Conservation (phyloP, 2,888 invertebrate species). For the Caenorhabditis sp. region DNA sequence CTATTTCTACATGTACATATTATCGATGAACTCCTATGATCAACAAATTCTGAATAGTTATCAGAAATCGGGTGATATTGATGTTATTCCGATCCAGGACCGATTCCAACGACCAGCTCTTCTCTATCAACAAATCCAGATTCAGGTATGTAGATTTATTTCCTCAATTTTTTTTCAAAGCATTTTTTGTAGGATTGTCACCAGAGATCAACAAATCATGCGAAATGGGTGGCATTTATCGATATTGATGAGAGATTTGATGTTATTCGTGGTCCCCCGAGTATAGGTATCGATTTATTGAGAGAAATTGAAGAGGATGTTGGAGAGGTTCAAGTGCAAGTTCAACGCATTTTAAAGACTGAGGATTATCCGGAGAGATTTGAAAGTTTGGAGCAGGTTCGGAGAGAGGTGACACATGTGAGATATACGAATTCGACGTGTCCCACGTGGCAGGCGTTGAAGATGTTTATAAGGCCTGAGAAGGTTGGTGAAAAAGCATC, state of each 20-base stretch:
- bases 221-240: slow-evolving; percentile 31
- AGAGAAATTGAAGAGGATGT: background rate
- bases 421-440: slow-evolving; percentile 6
- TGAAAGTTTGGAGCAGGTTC: background rate
- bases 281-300: no score
- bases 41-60: slow-evolving; percentile 17
- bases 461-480: slow-evolving; percentile 18
- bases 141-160: background rate
- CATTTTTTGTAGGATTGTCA: slow-evolving; percentile 22
- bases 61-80: slow-evolving; percentile 21
- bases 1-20: slow-evolving; percentile 17
- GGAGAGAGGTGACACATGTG: slow-evolving; percentile 7
- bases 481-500: no score
- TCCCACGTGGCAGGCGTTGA: slow-evolving; percentile 20
- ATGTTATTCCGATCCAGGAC: slow-evolving; percentile 14
- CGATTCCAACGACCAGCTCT: slow-evolving; percentile 18
- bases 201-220: slow-evolving; percentile 16
- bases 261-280: background rate
- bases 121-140: slow-evolving; percentile 23
- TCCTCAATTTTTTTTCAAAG: background rate
- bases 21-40: slow-evolving; percentile 16
- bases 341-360: slow-evolving; percentile 16
- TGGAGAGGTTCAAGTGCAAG: slow-evolving; percentile 11
- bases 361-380: slow-evolving; percentile 11
- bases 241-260: slow-evolving; percentile 29